These are phyloP conservation scores for Drosophila prolongata DNA, from an alignment of 2,888 invertebrate genomes.

Conservation along the genomic window DNA sequence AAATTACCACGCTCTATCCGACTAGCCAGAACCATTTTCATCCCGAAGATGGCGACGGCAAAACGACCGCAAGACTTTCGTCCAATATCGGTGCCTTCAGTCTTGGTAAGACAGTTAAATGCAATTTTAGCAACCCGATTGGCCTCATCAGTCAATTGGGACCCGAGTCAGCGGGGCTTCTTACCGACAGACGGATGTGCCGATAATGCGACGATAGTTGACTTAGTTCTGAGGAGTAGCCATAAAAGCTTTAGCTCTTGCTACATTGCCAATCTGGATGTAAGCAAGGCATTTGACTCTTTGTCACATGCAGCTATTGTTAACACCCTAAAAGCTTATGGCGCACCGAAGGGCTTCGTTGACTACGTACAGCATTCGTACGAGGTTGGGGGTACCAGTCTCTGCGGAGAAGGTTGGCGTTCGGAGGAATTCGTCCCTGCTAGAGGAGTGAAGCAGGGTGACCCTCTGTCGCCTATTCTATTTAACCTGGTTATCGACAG, in stretches of 20 bases:
- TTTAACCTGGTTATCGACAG: background rate
- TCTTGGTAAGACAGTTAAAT: too few species aligned
- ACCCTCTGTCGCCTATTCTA: background rate
- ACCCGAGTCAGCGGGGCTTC: conserved; percentile 7
- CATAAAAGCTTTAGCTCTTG: too few species aligned
- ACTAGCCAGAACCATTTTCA: conserved; percentile 10
- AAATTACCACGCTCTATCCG: too few species aligned
- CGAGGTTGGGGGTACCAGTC: background rate
- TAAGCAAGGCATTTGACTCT: too few species aligned
- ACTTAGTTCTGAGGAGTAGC: too few species aligned
- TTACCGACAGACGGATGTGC: conserved; percentile 14
- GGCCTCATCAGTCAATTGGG: conserved; percentile 1
- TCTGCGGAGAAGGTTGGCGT: background rate
- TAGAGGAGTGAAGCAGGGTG: background rate
- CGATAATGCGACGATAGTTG: conserved; percentile 10
- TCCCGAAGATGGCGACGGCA: conserved; percentile 14
- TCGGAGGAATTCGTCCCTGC: background rate
- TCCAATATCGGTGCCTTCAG: too few species aligned
- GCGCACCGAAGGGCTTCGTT: too few species aligned
- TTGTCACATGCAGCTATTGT: too few species aligned
- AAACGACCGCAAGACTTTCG: conserved; percentile 4
- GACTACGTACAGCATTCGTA: too few species aligned
- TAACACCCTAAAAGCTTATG: too few species aligned
- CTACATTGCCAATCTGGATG: too few species aligned
- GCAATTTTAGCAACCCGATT: too few species aligned